These are phyloP conservation scores for Perca schrenkii DNA, from an alignment of 2,113 vertebrate genomes.

Conservation along the genomic window DNA sequence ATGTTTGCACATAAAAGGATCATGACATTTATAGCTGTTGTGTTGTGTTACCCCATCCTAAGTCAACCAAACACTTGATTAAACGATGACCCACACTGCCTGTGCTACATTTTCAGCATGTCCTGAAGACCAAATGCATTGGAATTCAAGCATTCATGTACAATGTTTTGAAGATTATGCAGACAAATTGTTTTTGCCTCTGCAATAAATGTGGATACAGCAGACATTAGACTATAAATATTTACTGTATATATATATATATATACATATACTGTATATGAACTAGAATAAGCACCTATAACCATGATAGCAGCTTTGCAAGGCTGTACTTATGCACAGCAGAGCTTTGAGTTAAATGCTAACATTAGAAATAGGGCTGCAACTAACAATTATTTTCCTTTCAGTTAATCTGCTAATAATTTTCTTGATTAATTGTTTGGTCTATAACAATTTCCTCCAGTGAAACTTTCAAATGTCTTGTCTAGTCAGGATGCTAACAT, in stretches of 20 bases:
- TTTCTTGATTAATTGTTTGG: neutral
- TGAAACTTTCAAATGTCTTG: no score
- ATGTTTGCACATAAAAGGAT: conserved; percentile 18
- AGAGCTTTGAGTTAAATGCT: neutral
- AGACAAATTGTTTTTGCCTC: neutral
- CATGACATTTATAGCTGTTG: conserved; percentile 7
- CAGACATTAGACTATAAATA: neutral
- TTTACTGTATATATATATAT: no score
- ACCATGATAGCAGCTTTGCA: neutral
- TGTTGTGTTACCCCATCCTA: conserved; percentile 19
- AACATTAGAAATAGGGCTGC: neutral
- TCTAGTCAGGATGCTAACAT: neutral
- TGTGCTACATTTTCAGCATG: neutral
- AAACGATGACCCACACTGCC: neutral
- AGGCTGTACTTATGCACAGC: neutral
- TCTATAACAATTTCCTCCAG: neutral
- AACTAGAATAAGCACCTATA: neutral
- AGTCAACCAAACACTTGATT: conserved; percentile 18
- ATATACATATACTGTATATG: neutral
- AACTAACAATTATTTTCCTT: neutral
- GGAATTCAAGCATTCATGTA: neutral
- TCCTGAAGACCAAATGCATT: neutral
- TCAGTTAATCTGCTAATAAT: neutral
- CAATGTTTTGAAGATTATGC: neutral
- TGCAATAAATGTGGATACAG: neutral